Base-by-base conservation (phyloP, 1,140 invertebrate genomes). In the Drosophila sp. region DNA sequence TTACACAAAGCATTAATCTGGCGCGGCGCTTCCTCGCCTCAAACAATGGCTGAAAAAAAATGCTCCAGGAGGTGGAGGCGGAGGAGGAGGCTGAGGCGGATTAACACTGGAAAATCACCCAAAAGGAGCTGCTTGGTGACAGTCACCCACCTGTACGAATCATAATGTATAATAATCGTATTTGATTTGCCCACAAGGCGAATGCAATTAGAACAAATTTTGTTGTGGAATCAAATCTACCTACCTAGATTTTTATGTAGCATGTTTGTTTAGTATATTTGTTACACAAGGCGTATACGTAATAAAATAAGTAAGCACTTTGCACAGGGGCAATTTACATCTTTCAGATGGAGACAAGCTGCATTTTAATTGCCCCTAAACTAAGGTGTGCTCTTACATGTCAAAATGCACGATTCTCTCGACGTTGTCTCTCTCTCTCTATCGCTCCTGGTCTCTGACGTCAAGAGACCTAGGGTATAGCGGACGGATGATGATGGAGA, bases 281-380 rank as follows among this genome's bases (percentile, higher is more conserved):
- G 69, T 83, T 73, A 80, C 70, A 87, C 84, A 41, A 66, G 72
- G 67, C 83, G 83, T 89, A 87, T 89, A 76, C 84, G 84, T 73
- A 80, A 89, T 73, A 38, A 61, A 50, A 63, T 44, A 55, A 73
- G 57, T 76, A 76, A 50, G 10, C 64, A 63, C 65, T 56, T 60
- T 38, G 41, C 4, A 35, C 55, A 33, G 10, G 17, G 10, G 44
- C 17, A 40, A 44, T 58, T 17, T 29, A 23, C 23, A 25, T 57
- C 41, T 54, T 32, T 50, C 41, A 57, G n/a, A 38, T 71, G 54
- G 60, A 41, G 71, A 68, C 75, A 63, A 66, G 69, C 41, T 76
- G 79, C 79, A 83, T 83, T 72, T 67, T 79, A 86, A 82, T 82
- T 86, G 66, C 47, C 33, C 62, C 41, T 41, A 25, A 70, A 25